Conservation (phyloP, 2,888 invertebrate species). For the Nezara viridula region DNA sequence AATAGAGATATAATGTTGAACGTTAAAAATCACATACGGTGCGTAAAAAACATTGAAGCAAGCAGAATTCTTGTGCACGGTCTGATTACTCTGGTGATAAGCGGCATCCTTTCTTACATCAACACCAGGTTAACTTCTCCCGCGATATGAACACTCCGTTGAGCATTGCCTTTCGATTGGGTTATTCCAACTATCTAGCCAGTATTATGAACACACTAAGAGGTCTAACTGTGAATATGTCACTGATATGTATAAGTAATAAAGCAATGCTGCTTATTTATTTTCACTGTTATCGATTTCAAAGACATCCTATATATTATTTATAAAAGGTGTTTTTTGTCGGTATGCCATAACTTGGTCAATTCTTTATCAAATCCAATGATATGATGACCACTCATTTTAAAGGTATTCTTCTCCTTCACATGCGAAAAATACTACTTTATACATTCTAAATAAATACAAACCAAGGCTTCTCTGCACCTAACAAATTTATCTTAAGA, state of each 20-base stretch:
- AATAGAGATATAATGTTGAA: neutral
- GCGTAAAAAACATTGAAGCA: neutral
- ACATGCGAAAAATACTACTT: no score
- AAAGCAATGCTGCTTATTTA: no score
- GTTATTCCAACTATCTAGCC: neutral
- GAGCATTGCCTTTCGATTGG: slow-evolving; percentile 6
- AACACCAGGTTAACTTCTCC: neutral
- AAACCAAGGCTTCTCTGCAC: no score
- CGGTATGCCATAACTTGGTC: no score
- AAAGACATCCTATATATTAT: no score
- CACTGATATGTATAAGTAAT: neutral
- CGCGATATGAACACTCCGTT: slow-evolving; percentile 11
- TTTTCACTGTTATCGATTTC: no score
- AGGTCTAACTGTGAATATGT: neutral
- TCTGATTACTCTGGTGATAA: neutral
- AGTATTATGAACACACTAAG: neutral
- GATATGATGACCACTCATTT: no score
- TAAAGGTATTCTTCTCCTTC: no score
- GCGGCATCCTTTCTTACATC: slow-evolving; percentile 9
- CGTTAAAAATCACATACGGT: neutral
- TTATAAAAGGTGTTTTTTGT: no score
- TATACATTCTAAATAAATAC: no score
- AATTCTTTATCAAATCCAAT: no score
- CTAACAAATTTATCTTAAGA: no score
- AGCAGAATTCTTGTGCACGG: neutral